Base-by-base conservation (phyloP, 1,140 invertebrate genomes). In the Drosophila athabasca region DNA sequence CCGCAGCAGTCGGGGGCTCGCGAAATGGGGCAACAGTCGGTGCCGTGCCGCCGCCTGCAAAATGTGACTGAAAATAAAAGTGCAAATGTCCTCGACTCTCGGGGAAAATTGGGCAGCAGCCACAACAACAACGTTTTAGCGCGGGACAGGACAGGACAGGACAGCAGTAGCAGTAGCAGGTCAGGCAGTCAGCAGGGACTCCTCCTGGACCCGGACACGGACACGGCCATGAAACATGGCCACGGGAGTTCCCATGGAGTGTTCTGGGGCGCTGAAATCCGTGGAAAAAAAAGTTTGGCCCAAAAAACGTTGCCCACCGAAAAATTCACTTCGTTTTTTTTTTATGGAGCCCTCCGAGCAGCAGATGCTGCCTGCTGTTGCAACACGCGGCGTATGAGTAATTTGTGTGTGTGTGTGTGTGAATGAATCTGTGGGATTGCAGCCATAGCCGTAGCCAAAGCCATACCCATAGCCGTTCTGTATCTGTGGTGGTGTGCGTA, bases 31-130 rank as follows among this genome's bases (percentile, higher is more conserved):
- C 35, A 39, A 5, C 11, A 39, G 35, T 39, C 24, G 13, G 35
- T 39, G 11, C 4, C 35, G 35, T 39, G 11, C 4, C 35, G 35
- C 45, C 62, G 60, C 45, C n/a, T 62, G 46, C 24, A 19, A 53
- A 71, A 43, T 64, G 46, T 49, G 73, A 76, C 62, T 67, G 75
- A 87, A 87, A 87, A 87, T 88, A 87, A 87, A 88, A 87, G 82
- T 87, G 82, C 79, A 87, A 88, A 88, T 87, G 82, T 81, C 69
- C 78, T 77, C 62, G 77, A 55, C 70, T 72, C 50, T 39, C 31
- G 45, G 59, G 54, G 41, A 60, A 71, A 64, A 71, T 74, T 76
- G 66, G 76, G 55, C 35, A 49, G 11, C n/a, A 26, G 50, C 45
- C 75, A 50, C 35, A 49, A 7, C n/a, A 26, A 54, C 45, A 76